Percentiles rank a stretch among this genome's conserved stretches.
Evolutionary conservation across 2,888 invertebrate genomes (phyloP).

Genomic region (Polyploca ridens): DNA sequence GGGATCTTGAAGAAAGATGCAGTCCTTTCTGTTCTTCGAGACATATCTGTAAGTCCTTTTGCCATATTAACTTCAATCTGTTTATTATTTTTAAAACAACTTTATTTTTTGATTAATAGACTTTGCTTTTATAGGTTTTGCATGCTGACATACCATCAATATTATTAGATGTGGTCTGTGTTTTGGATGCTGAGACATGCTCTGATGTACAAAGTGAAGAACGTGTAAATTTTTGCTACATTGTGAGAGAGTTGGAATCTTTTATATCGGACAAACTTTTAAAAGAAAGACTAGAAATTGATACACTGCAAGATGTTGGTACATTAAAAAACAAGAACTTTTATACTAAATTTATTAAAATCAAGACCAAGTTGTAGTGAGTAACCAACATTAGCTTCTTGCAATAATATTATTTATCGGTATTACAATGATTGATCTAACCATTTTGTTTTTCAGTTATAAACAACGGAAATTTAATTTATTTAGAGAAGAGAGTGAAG

Average conservation of each 20-base stretch:
- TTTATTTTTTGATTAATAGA: background rate
- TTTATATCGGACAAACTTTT: constrained; percentile 94
- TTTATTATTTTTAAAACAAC: constrained; percentile 35
- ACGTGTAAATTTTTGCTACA: constrained; percentile 89
- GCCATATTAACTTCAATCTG: background rate
- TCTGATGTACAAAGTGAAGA: constrained; percentile 89
- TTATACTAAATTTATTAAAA: constrained; percentile 98
- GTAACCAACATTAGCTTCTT: constrained; percentile 68
- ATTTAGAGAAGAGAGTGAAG: constrained; percentile 99
- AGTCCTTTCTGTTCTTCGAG: constrained; percentile 88
- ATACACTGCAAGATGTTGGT: constrained; percentile 96
- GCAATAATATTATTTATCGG: background rate
- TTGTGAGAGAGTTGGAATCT: constrained; percentile 92
- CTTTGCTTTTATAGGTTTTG: constrained; percentile 82
- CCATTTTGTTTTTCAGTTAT: constrained; percentile 88
- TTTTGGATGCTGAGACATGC: constrained; percentile 93
- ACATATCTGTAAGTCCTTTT: constrained; percentile 88
- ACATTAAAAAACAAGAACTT: constrained; percentile 95
- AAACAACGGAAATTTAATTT: constrained; percentile 99
- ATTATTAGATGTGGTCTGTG: constrained; percentile 92
- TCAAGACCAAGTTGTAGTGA: constrained; percentile 99
- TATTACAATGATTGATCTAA: constrained; percentile 10
- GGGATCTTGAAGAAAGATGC: constrained; percentile 92
- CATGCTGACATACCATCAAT: constrained; percentile 93
- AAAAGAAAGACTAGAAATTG: constrained; percentile 96